phyloP scores from a whole-genome alignment of 2,113 vertebrate species.

The Sigmodon hispidus region DNA sequence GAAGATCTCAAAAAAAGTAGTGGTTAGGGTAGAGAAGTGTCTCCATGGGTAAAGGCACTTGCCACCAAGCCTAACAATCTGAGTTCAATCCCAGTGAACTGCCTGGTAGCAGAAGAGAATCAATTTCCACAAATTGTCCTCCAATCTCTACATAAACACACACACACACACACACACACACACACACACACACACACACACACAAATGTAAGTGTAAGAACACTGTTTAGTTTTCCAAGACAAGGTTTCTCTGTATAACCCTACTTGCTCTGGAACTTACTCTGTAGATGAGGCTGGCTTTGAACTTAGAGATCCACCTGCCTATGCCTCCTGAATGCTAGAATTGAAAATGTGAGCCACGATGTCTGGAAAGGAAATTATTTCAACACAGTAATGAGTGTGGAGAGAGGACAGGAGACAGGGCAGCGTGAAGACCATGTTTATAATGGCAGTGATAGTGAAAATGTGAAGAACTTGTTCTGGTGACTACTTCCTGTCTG shows the following conservation, averaged over 20 bases:
- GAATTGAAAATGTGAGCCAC: neutral
- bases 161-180: neutral
- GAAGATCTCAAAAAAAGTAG: conserved; percentile 34
- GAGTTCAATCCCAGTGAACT: neutral
- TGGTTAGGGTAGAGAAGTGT: no score
- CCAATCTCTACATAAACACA: neutral
- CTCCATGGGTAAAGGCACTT: neutral
- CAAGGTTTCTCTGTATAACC: neutral
- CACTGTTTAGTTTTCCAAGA: neutral
- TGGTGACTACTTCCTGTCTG: fast-evolving
- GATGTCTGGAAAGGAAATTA: neutral
- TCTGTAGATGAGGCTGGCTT: neutral
- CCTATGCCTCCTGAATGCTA: neutral
- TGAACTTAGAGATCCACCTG: neutral
- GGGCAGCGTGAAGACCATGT: fast-evolving
- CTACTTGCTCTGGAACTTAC: neutral
- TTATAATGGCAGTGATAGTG: fast-evolving
- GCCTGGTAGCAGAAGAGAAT: neutral
- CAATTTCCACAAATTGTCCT: neutral
- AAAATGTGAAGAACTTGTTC: no score
- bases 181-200: neutral
- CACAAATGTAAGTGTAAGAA: neutral
- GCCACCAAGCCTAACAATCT: neutral
- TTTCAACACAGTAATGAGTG: no score
- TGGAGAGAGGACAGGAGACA: neutral